A percentile compares a stretch with the other conserved stretches of the same genome.
phyloP scores from a whole-genome alignment of 2,888 invertebrate genomes.

The Lucinisca nassula region DNA sequence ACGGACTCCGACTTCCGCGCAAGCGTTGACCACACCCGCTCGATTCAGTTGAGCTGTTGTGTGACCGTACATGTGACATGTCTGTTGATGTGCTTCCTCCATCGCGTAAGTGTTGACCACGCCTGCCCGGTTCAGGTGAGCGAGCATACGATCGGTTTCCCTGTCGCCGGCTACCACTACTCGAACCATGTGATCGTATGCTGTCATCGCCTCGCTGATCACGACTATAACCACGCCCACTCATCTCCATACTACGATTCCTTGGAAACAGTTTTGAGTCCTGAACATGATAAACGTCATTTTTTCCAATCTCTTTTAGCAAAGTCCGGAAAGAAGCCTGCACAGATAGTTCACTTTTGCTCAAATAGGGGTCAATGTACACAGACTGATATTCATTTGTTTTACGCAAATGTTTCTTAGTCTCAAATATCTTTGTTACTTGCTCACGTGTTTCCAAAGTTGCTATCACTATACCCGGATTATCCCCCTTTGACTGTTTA shows the following conservation, averaged over 20 bases:
- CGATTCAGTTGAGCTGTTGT: neutral
- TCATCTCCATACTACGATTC: neutral
- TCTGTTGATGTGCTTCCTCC: neutral
- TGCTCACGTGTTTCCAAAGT: neutral
- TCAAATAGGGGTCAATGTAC: neutral
- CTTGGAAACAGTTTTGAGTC: neutral
- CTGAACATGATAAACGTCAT: neutral
- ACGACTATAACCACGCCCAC: neutral
- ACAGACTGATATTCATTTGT: conserved; percentile 11
- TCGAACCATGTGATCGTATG: neutral
- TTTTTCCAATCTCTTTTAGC: conserved; percentile 6
- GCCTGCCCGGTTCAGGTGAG: neutral
- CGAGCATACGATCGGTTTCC: neutral
- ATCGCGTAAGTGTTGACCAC: neutral
- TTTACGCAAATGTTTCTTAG: neutral
- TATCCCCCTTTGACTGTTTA: conserved; percentile 7
- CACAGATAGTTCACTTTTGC: neutral
- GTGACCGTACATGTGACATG: neutral
- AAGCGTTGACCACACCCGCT: neutral
- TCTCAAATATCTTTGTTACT: neutral
- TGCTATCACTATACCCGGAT: neutral
- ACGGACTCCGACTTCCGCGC: neutral
- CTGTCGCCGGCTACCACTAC: neutral
- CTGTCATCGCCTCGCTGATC: neutral
- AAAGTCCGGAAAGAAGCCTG: neutral